Base-by-base conservation (phyloP, 1,140 invertebrate genomes). In the Eulimnadia texana region DNA sequence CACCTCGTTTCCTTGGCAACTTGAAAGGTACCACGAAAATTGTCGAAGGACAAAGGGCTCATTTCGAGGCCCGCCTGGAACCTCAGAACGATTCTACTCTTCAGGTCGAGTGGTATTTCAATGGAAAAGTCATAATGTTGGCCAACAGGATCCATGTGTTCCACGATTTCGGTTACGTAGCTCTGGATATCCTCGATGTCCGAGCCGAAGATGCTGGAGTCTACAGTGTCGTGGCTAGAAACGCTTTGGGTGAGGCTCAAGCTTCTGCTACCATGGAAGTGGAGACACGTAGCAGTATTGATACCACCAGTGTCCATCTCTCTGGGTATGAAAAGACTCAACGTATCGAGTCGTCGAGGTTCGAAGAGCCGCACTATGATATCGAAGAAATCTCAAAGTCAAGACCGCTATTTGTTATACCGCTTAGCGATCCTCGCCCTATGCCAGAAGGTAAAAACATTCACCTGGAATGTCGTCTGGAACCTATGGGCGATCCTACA, bases 131-230 rank as follows among this genome's bases (percentile, higher is more conserved):
- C 54, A 84, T 90, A 56, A 85, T 84, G 66, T 81, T 82, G 52
- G 89, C 90, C 24, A 90, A 86, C 69, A 80, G 90, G 67, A 91
- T 90, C 66, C 87, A 93, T 71, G 93, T 87, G 6, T 90, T 92
- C 71, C 86, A 95, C 68, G 92, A 97, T 73, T 96, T 96, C 74
- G 92, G 93, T 61, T 95, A 94, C 68, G 91, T 96, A 6, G 86
- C 91, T 50, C 79, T 98, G 63, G 93, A 97, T 69, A 93, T 98
- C 66, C 76, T 90, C 59, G 88, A 86, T 71, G 90, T 94, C 9
- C 77, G 88, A 42, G 78, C 82, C 27, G 86, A 91, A 70, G 90
- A 94, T 73, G 81, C 85, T 66, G 90, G 90, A 47, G 82, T 84
- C 3, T 93, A 93, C 69, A 89, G 87, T 0, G 88, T 93, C 29